phyloP scores from a whole-genome alignment of 1,140 invertebrate species.

The Aphelenchoides avenae region DNA sequence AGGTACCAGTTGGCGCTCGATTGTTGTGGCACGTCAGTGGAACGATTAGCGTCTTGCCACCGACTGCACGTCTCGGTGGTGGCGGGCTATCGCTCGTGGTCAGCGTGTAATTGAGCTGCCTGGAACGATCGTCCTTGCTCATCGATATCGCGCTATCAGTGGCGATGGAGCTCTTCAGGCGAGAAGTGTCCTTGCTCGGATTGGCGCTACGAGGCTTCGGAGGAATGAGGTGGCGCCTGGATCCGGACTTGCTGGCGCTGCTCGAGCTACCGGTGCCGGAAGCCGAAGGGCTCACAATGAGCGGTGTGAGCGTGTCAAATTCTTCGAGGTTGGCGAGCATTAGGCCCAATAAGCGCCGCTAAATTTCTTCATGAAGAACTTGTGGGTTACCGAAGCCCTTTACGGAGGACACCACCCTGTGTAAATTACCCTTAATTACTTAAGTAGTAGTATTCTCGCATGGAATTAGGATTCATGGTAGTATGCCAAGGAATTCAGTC shows the following conservation, averaged over 20 bases:
- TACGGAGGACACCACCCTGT: too few species aligned
- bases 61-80: slow-evolving; percentile 33
- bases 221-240: slow-evolving; percentile 11
- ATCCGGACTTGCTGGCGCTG: slow-evolving; percentile 5
- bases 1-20: too few species aligned
- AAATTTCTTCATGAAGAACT: too few species aligned
- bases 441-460: too few species aligned
- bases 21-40: slow-evolving; percentile 27
- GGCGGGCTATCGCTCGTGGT: slow-evolving; percentile 45
- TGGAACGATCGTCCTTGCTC: slow-evolving; percentile 11
- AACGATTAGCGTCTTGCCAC: slow-evolving; percentile 37
- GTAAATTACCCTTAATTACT: too few species aligned
- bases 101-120: too few species aligned
- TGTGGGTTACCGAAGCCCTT: too few species aligned
- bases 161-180: neutral
- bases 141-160: slow-evolving; percentile 15
- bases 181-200: slow-evolving; percentile 17
- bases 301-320: slow-evolving; percentile 41
- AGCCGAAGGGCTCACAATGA: slow-evolving; percentile 31
- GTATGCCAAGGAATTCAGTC: too few species aligned
- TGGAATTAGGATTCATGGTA: too few species aligned
- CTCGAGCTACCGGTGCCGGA: too few species aligned
- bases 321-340: slow-evolving; percentile 42
- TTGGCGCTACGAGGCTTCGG: slow-evolving; percentile 9
- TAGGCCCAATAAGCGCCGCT: slow-evolving; percentile 31